Conservation (phyloP, 2,113 vertebrate genomes). For the Fulica atra region DNA sequence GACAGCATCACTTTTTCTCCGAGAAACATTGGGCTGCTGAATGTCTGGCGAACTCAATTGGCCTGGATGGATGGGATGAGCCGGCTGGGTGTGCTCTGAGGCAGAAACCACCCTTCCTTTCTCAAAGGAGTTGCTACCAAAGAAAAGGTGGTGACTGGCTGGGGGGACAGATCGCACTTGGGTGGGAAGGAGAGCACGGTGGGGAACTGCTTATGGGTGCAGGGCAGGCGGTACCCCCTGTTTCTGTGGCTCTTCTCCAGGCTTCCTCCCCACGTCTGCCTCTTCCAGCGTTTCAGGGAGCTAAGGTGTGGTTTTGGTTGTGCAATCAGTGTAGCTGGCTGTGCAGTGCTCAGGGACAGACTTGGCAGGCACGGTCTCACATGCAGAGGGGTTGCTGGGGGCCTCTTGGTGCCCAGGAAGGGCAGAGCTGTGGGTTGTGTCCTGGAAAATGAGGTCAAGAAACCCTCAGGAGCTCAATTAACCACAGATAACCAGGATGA, state of each 20-base stretch:
- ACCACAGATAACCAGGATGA: neutral
- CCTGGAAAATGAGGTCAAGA: constrained; percentile 15
- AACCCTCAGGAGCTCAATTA: constrained; percentile 24
- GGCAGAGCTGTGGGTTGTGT: neutral
- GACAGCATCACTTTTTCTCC: constrained; percentile 53
- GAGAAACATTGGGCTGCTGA: constrained; percentile 33
- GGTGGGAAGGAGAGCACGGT: neutral
- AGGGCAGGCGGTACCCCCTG: too few species aligned
- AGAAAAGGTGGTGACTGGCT: neutral
- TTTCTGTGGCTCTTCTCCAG: neutral
- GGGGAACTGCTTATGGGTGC: neutral
- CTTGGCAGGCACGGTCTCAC: rapidly evolving
- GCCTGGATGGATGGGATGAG: constrained; percentile 37
- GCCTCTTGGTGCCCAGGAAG: neutral
- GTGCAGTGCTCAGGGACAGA: neutral
- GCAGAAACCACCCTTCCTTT: neutral
- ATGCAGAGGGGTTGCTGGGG: neutral
- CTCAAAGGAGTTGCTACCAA: neutral
- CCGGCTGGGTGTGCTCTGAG: neutral
- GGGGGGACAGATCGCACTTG: neutral
- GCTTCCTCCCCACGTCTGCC: neutral
- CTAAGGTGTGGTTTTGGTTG: neutral
- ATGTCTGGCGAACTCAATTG: constrained; percentile 15
- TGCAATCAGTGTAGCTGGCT: neutral
- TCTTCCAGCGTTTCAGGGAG: neutral